Evolutionary conservation across 1,140 invertebrate species (phyloP), one percentile per base, ranked within the genome.

Genomic region (Lerema accius): DNA sequence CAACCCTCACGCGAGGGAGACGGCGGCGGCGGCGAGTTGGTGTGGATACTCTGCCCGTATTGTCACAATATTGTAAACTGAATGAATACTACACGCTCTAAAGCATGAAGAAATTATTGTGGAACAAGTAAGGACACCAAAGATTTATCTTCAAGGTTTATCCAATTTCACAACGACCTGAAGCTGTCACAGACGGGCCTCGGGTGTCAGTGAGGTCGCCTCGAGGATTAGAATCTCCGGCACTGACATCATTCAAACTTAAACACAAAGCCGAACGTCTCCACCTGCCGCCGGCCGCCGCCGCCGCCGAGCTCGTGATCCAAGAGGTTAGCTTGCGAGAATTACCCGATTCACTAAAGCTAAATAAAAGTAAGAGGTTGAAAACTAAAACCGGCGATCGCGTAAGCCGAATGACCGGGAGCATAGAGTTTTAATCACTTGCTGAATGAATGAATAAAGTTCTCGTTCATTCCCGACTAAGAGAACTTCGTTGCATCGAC

Each of bases 371-470:
- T 15, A 28, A 43, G 15, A 43, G 13, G 5, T 43, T 45, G 0
- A 32, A 28, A 56, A 56, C 28, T 42, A 42, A 17, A 42, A 26
- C 26, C 17, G 19, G 2, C 11, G 23, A 32, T 56, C 53, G 53
- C 17, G n/a, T 11, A 32, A 13, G 45, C 14, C 14, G 53, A 11
- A 56, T 32, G 53, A 32, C 53, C 1, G 23, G 14, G 19, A 37
- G 28, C 39, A 43, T 43, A 42, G 32, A 56, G 53, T 56, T 56
- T 56, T 43, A 56, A 56, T 56, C 53, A 45, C 39, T 40, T 45
- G 40, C 19, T 45, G 39, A 43, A 56, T 56, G 40, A 56, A 45
- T 56, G 53, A 45, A 45, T 56, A 45, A 45, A 56, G 13, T 56
- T 56, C 15, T 43, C 28, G 51, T 56, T 13, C 11, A 55, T 40